Evolutionary conservation across 2,888 invertebrate genomes (phyloP).

Genomic region (Drosophila mercatorum): DNA sequence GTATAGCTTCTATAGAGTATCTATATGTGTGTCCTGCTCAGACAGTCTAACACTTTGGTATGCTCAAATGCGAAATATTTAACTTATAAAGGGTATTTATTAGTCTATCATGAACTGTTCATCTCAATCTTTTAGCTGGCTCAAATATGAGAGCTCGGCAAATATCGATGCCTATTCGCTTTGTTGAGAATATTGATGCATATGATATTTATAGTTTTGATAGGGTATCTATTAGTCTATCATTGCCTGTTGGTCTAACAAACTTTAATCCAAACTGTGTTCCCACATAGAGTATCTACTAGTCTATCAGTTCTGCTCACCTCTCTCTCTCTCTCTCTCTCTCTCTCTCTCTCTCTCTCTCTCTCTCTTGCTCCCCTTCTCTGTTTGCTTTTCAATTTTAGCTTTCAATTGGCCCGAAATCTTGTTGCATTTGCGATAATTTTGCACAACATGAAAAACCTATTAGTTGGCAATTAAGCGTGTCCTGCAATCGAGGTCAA

Average conservation of each 20-base stretch:
- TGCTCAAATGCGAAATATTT: no score
- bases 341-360: background rate
- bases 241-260: background rate
- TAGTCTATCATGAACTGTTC: background rate
- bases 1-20: no score
- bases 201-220: no score
- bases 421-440: conserved; percentile 23
- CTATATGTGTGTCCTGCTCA: no score
- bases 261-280: no score
- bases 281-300: background rate
- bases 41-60: no score
- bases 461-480: conserved; percentile 67
- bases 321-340: background rate
- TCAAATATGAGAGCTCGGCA: background rate
- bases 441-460: conserved; percentile 54
- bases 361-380: no score
- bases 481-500: conserved; percentile 30
- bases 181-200: no score
- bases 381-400: conserved; percentile 23
- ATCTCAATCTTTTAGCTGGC: background rate
- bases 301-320: background rate
- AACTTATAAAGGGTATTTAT: background rate
- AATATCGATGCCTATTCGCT: no score
- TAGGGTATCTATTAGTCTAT: background rate
- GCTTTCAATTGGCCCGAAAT: conserved; percentile 13